Percentiles rank a stretch among this genome's conserved stretches.
Evolutionary conservation across 2,888 invertebrate species (phyloP).

Genomic region (Chrysolina oricalcia): DNA sequence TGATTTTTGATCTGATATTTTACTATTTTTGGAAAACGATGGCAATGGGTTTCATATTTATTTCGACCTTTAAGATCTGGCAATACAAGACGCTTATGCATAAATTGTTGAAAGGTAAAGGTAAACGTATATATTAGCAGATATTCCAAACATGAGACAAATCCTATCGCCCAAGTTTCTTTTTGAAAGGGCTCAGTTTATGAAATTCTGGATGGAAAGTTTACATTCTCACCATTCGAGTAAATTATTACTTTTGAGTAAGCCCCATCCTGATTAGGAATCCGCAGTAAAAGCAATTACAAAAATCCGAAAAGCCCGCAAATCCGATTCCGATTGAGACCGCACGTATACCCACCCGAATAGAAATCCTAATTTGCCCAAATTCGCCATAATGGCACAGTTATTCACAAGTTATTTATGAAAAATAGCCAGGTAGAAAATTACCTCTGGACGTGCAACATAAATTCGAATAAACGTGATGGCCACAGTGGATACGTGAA

Average conservation of each 20-base stretch:
- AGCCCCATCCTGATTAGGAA: background rate
- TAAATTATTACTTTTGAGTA: background rate
- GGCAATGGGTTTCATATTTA: no score
- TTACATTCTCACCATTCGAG: background rate
- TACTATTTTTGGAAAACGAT: no score
- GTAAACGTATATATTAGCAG: no score
- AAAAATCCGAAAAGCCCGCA: background rate
- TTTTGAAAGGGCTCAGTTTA: no score
- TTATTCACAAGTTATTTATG: background rate
- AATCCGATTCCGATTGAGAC: background rate
- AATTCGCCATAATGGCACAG: background rate
- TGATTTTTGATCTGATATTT: no score
- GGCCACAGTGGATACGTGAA: conserved; percentile 19
- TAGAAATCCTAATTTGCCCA: background rate
- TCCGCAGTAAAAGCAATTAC: background rate
- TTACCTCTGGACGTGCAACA: conserved; percentile 7
- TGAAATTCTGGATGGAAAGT: no score
- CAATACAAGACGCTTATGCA: no score
- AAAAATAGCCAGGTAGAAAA: conserved; percentile 14
- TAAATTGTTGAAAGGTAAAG: no score
- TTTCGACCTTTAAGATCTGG: no score
- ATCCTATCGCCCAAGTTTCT: no score
- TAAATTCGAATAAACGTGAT: conserved; percentile 29
- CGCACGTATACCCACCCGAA: background rate
- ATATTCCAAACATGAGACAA: no score